Evolutionary conservation across 2,888 invertebrate species (phyloP).

Genomic region (Patella caerulea): DNA sequence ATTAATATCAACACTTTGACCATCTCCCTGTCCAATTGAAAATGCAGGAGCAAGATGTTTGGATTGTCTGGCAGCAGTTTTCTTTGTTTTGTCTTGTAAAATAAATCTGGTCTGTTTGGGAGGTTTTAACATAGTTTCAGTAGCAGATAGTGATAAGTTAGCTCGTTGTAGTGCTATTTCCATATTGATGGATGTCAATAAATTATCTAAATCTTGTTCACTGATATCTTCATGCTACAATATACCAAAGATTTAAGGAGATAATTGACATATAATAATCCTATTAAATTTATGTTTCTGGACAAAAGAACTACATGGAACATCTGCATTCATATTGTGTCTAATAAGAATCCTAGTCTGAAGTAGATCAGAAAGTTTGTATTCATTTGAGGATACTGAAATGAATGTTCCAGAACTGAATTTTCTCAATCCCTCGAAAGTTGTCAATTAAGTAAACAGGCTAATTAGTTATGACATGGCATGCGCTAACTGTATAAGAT

Average conservation of each 20-base stretch:
- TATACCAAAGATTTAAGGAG: not conserved
- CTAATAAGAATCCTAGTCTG: too few relatives aligned
- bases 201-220: conserved; percentile 42
- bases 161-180: conserved; percentile 48
- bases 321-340: too few relatives aligned
- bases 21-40: not conserved
- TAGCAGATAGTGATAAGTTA: conserved; percentile 31
- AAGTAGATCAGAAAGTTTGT: too few relatives aligned
- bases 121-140: conserved; percentile 12
- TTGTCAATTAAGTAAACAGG: too few relatives aligned
- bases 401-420: too few relatives aligned
- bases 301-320: too few relatives aligned
- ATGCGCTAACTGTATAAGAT: too few relatives aligned
- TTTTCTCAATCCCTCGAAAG: too few relatives aligned
- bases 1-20: not conserved
- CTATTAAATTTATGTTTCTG: too few relatives aligned
- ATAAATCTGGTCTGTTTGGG: not conserved
- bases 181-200: conserved; percentile 42
- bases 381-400: too few relatives aligned
- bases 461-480: too few relatives aligned
- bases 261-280: too few relatives aligned
- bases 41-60: conserved; percentile 1
- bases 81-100: not conserved
- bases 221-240: conserved; percentile 39
- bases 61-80: not conserved